Percentiles rank a stretch among this genome's conserved stretches.
These are phyloP conservation scores for Brachyalestes nurse DNA, from an alignment of 2,797 vertebrate species.

Conservation along the genomic window DNA sequence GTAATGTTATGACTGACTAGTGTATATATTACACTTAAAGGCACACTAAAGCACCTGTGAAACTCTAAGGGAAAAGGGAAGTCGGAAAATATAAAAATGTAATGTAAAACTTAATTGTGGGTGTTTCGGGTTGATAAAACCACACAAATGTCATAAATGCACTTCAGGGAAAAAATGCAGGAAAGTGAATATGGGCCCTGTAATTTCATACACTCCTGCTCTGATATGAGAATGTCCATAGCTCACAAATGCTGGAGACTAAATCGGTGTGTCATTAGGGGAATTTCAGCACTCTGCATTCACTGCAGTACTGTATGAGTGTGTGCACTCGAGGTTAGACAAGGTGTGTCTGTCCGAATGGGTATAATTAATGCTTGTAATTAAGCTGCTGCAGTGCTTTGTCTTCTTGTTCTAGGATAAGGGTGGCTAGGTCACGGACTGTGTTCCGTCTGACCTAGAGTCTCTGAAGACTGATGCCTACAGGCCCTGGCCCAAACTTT, in stretches of 20 bases:
- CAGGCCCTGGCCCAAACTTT: constrained; percentile 1
- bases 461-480: constrained; percentile 29
- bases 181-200: too few species aligned
- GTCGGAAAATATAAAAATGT: too few species aligned
- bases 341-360: constrained; percentile 18
- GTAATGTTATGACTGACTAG: too few species aligned
- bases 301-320: neutral
- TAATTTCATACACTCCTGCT: neutral
- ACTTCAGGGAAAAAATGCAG: too few species aligned
- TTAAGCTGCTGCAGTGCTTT: constrained; percentile 36
- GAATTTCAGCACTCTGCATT: neutral
- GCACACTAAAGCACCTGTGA: too few species aligned
- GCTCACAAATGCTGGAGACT: too few species aligned
- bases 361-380: constrained; percentile 42
- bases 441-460: constrained; percentile 32
- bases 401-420: constrained; percentile 23
- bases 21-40: too few species aligned
- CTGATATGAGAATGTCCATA: neutral
- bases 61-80: too few species aligned
- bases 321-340: neutral
- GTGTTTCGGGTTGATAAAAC: too few species aligned
- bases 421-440: constrained; percentile 21
- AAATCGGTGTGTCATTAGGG: too few species aligned
- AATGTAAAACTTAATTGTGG: too few species aligned
- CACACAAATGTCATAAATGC: too few species aligned